These are phyloP conservation scores for Micronycteris hirsuta DNA, from an alignment of 2,113 vertebrate species.

Conservation along the genomic window DNA sequence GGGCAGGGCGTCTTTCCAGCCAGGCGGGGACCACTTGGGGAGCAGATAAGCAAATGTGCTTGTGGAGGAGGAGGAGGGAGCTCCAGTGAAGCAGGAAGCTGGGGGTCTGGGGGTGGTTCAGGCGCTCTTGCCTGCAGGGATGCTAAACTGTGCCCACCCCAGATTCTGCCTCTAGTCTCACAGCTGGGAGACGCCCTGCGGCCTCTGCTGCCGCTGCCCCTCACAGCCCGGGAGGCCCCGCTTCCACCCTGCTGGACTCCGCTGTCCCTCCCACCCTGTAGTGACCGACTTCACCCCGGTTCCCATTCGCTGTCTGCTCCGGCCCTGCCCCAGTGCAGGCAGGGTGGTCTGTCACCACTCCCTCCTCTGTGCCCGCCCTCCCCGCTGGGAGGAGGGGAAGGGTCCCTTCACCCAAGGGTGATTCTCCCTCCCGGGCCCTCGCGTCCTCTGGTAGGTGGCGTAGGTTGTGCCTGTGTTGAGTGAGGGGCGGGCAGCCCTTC, in stretches of 20 bases:
- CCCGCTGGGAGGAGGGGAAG: too few relatives aligned
- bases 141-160: too few relatives aligned
- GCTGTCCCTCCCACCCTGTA: neutral
- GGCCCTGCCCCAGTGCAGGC: neutral
- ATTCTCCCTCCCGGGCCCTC: neutral
- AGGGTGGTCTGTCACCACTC: neutral
- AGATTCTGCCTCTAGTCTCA: neutral
- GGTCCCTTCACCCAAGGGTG: neutral
- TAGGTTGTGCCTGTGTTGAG: accelerated
- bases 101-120: too few relatives aligned
- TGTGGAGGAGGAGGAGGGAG: neutral
- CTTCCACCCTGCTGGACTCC: neutral
- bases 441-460: neutral
- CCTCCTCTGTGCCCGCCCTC: neutral
- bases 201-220: neutral
- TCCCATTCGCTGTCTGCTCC: too few relatives aligned
- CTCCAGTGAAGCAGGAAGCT: neutral
- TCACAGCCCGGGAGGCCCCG: neutral
- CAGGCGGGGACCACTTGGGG: neutral
- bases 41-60: neutral
- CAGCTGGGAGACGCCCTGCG: neutral
- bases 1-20: neutral
- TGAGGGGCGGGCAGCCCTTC: accelerated
- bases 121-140: neutral
- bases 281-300: neutral